Evolutionary conservation across 2,888 invertebrate genomes (phyloP).

Genomic region (Synergus japonicus): DNA sequence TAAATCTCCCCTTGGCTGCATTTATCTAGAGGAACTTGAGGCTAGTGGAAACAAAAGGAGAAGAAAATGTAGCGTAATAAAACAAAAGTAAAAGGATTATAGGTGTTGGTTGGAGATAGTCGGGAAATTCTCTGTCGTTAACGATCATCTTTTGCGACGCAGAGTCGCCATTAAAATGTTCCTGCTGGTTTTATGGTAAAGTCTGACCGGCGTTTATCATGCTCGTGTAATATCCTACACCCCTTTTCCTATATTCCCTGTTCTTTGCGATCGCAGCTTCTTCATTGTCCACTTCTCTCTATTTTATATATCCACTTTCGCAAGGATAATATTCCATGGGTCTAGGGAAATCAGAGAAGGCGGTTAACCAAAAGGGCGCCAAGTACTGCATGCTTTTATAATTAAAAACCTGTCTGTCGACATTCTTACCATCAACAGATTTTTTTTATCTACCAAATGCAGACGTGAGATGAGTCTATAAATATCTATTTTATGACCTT

Average conservation of each 20-base stretch:
- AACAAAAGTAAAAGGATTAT: slow-evolving; percentile 8
- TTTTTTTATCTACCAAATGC: neutral
- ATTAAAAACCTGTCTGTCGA: slow-evolving; percentile 52
- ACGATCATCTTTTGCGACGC: slow-evolving; percentile 5
- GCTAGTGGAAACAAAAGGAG: neutral
- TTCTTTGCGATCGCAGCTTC: slow-evolving; percentile 11
- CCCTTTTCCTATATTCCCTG: slow-evolving; percentile 5
- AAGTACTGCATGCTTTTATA: slow-evolving; percentile 45
- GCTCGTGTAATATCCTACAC: neutral
- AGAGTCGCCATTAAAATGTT: slow-evolving; percentile 29
- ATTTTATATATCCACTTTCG: neutral
- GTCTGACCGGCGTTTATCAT: slow-evolving; percentile 5
- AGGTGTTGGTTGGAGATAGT: slow-evolving; percentile 17
- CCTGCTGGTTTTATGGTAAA: slow-evolving; percentile 19
- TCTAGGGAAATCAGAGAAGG: neutral
- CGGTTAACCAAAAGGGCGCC: neutral
- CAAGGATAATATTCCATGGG: neutral
- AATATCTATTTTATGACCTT: neutral
- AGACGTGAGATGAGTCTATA: neutral
- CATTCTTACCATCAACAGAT: slow-evolving; percentile 40
- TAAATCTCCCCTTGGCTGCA: neutral
- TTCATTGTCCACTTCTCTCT: neutral
- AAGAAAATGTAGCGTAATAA: neutral
- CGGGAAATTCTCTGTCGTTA: slow-evolving; percentile 27
- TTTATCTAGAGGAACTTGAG: neutral